Evolutionary conservation across 1,140 invertebrate genomes (phyloP), one percentile per base, ranked within the genome.

Genomic region (Pomacea maculata): DNA sequence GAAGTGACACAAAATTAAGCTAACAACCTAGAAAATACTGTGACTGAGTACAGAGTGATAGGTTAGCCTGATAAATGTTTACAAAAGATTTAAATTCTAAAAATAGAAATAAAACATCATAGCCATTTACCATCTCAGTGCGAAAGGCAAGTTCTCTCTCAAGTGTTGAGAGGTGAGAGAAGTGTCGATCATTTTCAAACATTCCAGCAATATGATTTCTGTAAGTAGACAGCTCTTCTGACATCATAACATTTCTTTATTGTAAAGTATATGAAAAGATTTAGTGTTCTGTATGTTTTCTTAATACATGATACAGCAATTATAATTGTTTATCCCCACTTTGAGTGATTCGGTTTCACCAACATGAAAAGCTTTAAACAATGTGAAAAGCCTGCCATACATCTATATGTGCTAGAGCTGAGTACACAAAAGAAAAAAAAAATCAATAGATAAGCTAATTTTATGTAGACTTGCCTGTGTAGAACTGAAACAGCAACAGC

Each of bases 131-230:
- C 95, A 95, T 95, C 93, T 96, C 95, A 55, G 95, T 95, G 54
- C 95, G 91, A 84, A 96, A 94, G 17, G 95, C 94, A 93, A 97
- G 95, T 91, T 96, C 95, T 85, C 95, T 92, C 86, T 97, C 96
- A 83, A 96, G 88, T 19, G 94, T 94, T 1, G 95, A 96, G 54
- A 97, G 91, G 90, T 96, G 94, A n/a, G 95, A 95, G 91, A 96
- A 97, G 89, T 95, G 95, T 14, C 94, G 91, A 87, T 95, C 94
- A 91, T 95, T 96, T 92, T 96, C 95, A 92, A 96, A 96, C 82
- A 96, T 90, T 21, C 93, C 93, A 29, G 94, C 93, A 5, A 96
- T 94, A 92, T 96, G 95, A 87, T 89, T 88, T 64, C 90, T 90
- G 83, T 7, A 85, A 85, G 45, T 72, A 64, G 19, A 78, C 55